These are phyloP conservation scores for Ophonus ardosiacus DNA, from an alignment of 2,888 invertebrate genomes.

Conservation along the genomic window DNA sequence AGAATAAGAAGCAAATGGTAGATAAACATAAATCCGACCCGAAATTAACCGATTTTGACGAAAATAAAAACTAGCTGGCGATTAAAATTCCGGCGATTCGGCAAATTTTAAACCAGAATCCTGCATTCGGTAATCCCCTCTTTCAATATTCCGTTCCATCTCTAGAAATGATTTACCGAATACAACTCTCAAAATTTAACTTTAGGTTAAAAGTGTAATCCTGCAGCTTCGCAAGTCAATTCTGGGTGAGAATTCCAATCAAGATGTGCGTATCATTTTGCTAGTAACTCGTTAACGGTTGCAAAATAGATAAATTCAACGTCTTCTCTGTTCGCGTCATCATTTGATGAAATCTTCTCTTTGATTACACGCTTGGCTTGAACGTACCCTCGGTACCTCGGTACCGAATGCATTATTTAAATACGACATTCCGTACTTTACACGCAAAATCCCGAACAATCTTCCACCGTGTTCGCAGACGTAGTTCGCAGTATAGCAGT, in stretches of 20 bases:
- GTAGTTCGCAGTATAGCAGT: not conserved
- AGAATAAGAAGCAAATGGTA: too few relatives aligned
- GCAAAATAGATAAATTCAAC: conserved; percentile 36
- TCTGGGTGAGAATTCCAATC: not conserved
- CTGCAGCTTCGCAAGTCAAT: too few relatives aligned
- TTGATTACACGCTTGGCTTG: conserved; percentile 58
- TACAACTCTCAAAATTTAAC: too few relatives aligned
- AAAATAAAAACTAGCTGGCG: too few relatives aligned
- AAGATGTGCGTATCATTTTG: not conserved
- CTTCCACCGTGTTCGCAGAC: not conserved
- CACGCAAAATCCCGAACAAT: conserved; percentile 50
- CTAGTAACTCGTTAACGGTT: conserved; percentile 29
- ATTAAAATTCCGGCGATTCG: too few relatives aligned
- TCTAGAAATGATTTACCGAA: too few relatives aligned
- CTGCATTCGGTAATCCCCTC: too few relatives aligned
- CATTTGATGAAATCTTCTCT: conserved; percentile 53
- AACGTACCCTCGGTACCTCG: conserved; percentile 24
- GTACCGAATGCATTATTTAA: conserved; percentile 48
- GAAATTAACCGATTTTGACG: too few relatives aligned
- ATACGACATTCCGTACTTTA: conserved; percentile 50
- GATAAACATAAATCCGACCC: too few relatives aligned
- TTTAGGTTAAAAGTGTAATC: too few relatives aligned
- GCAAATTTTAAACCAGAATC: too few relatives aligned
- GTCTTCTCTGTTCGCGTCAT: conserved; percentile 40
- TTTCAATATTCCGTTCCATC: too few relatives aligned